Evolutionary conservation across 2,797 vertebrate species (phyloP).

Genomic region (Aphelocoma californica): DNA sequence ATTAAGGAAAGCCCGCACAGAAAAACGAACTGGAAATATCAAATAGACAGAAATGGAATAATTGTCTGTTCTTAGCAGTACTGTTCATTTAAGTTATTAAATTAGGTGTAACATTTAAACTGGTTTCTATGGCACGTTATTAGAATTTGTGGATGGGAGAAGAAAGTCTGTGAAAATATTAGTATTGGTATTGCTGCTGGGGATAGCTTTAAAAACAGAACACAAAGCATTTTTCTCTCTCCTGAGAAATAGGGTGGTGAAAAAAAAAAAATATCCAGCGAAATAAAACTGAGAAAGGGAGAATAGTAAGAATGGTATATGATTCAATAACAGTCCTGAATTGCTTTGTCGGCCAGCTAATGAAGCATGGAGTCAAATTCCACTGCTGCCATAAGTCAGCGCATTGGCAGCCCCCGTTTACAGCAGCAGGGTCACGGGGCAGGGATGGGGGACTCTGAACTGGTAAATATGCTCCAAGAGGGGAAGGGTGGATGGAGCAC

Average conservation of each 20-base stretch:
- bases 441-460: neutral
- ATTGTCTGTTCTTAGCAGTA: neutral
- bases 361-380: conserved; percentile 55
- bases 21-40: neutral
- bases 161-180: neutral
- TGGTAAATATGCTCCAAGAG: neutral
- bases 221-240: conserved; percentile 17
- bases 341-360: conserved; percentile 63
- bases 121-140: neutral
- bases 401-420: neutral
- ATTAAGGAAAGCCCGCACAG: neutral
- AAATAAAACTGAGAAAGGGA: conserved; percentile 51
- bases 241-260: neutral
- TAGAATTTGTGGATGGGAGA: neutral
- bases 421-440: neutral
- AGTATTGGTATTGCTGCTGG: neutral
- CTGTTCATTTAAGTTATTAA: neutral
- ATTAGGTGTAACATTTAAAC: neutral
- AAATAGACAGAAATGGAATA: neutral
- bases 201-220: neutral
- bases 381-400: conserved; percentile 39
- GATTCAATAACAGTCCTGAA: conserved; percentile 39
- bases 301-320: conserved; percentile 22
- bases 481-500: neutral
- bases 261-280: neutral